Conservation (phyloP, 2,888 invertebrate genomes). For the Zaprionus obscuricornis region DNA sequence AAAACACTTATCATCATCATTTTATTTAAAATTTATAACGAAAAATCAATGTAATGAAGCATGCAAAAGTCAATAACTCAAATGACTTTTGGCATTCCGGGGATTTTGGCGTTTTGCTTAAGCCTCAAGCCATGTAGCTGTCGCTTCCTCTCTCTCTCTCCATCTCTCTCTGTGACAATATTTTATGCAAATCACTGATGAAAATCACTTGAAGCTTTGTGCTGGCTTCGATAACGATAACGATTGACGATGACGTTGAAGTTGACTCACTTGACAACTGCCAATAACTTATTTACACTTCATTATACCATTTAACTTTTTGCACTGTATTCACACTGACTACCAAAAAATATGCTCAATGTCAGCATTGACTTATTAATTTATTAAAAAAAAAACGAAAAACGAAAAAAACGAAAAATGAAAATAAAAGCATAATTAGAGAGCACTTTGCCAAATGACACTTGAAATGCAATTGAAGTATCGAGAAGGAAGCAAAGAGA, state of each 20-base stretch:
- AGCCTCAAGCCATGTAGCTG: slow-evolving; percentile 12
- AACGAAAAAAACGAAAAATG: too few relatives aligned
- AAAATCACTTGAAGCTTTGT: slow-evolving; percentile 25
- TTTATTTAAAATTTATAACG: slow-evolving; percentile 78
- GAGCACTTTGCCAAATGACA: slow-evolving; percentile 78
- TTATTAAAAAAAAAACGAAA: slow-evolving; percentile 68
- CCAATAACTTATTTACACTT: slow-evolving; percentile 79
- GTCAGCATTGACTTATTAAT: slow-evolving; percentile 71
- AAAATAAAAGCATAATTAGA: slow-evolving; percentile 73
- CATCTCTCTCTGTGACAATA: slow-evolving; percentile 49
- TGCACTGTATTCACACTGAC: slow-evolving; percentile 1
- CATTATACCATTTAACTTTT: slow-evolving; percentile 55
- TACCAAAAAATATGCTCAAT: slow-evolving; percentile 59
- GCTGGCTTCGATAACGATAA: slow-evolving; percentile 60
- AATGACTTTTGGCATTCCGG: slow-evolving; percentile 64
- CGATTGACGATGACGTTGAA: too few relatives aligned
- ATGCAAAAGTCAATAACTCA: slow-evolving; percentile 76
- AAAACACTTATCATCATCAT: slow-evolving; percentile 74
- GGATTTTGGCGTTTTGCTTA: slow-evolving; percentile 4
- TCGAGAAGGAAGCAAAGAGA: slow-evolving; percentile 2
- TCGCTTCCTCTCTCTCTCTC: background rate
- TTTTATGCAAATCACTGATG: slow-evolving; percentile 75
- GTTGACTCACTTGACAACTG: slow-evolving; percentile 78
- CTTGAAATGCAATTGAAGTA: slow-evolving; percentile 70
- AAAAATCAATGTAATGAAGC: slow-evolving; percentile 78